Evolutionary conservation across 2,888 invertebrate genomes (phyloP).

Genomic region (Slavum lentiscoides): DNA sequence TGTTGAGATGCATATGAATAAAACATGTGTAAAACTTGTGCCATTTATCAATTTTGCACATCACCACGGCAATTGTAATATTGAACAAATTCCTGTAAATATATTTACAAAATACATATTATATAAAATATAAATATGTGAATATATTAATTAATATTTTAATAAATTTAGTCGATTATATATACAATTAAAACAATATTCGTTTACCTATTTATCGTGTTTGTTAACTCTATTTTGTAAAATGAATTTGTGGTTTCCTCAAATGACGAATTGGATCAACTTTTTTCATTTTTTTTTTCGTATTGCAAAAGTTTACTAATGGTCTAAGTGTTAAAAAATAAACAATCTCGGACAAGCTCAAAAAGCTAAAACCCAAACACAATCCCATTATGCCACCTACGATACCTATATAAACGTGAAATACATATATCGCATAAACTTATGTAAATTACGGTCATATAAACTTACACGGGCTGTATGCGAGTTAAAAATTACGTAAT

Average conservation of each 20-base stretch:
- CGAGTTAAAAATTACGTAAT: not conserved
- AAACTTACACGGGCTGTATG: too few relatives aligned
- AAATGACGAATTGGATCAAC: not conserved
- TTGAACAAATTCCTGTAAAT: too few relatives aligned
- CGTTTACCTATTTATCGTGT: not conserved
- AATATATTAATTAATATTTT: too few relatives aligned
- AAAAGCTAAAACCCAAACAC: constrained; percentile 54
- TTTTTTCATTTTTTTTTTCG: constrained; percentile 70
- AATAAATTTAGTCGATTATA: too few relatives aligned
- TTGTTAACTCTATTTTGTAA: not conserved
- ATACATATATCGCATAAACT: not conserved
- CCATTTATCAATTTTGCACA: too few relatives aligned
- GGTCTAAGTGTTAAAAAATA: constrained; percentile 74
- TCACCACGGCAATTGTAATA: too few relatives aligned
- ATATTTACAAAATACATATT: too few relatives aligned
- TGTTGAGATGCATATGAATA: too few relatives aligned
- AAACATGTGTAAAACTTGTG: too few relatives aligned
- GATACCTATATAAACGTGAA: constrained; percentile 46
- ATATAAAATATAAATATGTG: too few relatives aligned
- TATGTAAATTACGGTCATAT: not conserved
- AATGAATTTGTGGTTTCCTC: not conserved
- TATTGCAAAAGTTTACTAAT: constrained; percentile 87
- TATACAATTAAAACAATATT: not conserved
- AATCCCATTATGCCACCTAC: constrained; percentile 54
- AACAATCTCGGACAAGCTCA: constrained; percentile 52